Evolutionary conservation across 2,888 invertebrate species (phyloP).

Genomic region (Parelbella ahira): DNA sequence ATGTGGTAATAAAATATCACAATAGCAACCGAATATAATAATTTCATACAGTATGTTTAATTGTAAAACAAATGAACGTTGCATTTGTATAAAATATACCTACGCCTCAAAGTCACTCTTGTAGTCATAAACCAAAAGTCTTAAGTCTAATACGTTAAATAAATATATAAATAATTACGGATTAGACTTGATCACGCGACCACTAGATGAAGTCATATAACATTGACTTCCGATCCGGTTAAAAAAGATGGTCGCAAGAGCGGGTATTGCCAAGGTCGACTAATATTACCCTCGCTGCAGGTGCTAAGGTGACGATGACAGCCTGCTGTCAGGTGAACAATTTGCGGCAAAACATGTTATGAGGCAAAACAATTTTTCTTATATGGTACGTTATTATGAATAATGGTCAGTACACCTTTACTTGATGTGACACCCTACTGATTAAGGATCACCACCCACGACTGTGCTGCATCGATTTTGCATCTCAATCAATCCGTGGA

Average conservation of each 20-base stretch:
- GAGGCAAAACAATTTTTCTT: constrained; percentile 21
- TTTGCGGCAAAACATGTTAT: constrained; percentile 34
- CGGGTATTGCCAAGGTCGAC: constrained; percentile 30
- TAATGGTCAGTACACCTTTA: constrained; percentile 17
- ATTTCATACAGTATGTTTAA: no score
- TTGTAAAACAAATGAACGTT: no score
- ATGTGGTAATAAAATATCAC: no score
- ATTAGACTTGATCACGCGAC: no score
- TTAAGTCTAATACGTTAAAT: no score
- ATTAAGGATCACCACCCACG: constrained; percentile 20
- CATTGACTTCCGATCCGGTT: constrained; percentile 1
- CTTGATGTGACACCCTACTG: constrained; percentile 19
- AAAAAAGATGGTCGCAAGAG: constrained; percentile 14
- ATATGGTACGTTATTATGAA: constrained; percentile 15
- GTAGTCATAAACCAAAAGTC: no score
- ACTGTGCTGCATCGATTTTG: constrained; percentile 10
- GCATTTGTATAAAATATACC: no score
- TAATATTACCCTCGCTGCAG: constrained; percentile 31
- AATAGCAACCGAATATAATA: no score
- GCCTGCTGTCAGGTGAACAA: constrained; percentile 35
- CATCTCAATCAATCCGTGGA: constrained; percentile 13
- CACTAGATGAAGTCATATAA: constrained; percentile 14
- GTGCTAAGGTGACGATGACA: constrained; percentile 36
- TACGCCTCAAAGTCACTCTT: no score
- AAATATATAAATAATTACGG: no score